Conservation (phyloP, 2,888 invertebrate species). For the Xylota segnis region DNA sequence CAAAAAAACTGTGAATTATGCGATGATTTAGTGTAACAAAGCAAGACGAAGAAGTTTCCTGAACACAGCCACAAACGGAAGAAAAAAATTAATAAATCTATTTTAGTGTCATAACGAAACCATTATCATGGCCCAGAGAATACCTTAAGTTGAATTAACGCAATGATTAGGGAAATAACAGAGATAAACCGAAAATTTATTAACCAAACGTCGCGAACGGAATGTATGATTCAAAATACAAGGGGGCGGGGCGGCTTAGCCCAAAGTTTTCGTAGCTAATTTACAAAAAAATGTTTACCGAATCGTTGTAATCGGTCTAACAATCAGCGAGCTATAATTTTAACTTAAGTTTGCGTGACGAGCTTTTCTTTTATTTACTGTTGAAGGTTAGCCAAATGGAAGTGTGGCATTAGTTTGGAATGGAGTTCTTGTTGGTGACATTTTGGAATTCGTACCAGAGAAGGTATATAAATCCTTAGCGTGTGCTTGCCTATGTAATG, state of each 20-base stretch:
- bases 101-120: slow-evolving; percentile 63
- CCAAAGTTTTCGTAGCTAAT: slow-evolving; percentile 31
- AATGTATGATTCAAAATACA: too few species aligned
- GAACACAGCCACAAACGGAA: background rate
- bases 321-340: slow-evolving; percentile 33
- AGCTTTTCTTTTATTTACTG: slow-evolving; percentile 13
- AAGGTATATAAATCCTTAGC: background rate
- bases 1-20: slow-evolving; percentile 62
- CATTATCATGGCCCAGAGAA: slow-evolving; percentile 57
- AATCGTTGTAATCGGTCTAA: slow-evolving; percentile 38
- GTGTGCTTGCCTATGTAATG: background rate
- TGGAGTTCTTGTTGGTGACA: background rate
- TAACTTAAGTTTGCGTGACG: slow-evolving; percentile 25
- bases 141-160: slow-evolving; percentile 66
- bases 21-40: slow-evolving; percentile 41
- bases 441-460: background rate
- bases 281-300: slow-evolving; percentile 38
- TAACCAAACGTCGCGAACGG: slow-evolving; percentile 14
- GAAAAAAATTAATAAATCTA: slow-evolving; percentile 69
- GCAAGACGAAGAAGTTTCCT: slow-evolving; percentile 24
- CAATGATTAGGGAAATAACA: slow-evolving; percentile 53
- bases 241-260: background rate
- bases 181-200: slow-evolving; percentile 58
- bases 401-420: background rate
- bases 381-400: background rate